Base-by-base conservation (phyloP, 2,888 invertebrate genomes). In the Harmothoe impar region DNA sequence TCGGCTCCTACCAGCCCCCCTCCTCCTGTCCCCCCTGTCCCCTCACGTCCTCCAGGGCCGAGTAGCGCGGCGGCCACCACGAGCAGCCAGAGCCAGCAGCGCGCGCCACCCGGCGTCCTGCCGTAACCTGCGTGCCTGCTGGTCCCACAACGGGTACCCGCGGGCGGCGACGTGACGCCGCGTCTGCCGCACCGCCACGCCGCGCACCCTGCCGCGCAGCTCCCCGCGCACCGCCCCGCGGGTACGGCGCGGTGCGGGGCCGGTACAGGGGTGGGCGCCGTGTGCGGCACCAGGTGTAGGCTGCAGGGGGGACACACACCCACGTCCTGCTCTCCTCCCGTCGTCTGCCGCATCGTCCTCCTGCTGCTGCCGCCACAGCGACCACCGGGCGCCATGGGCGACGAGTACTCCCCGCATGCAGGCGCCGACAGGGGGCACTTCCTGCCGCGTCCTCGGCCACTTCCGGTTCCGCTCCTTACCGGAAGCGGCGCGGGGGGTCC, bases 351-450 rank as follows among this genome's bases (percentile, higher is more conserved):
- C 43, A 43, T 43, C n/a, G n/a, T n/a, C n/a, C n/a, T n/a, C 1
- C 62, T 25, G 62, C n/a, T 3, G n/a, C 1, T 23, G 62, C 62
- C 25, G 72, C 72, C 72, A 81, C 81, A 33, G 81, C 81, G 43
- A 43, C 81, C 25, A 29, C 77, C 33, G 43, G 81, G 81, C 81
- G 81, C 81, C 81, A 81, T 81, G 81, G 12, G 35, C 35, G 81
- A 10, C 17, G 35, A 20, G 15, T 33, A n/a, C 81, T 33, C 81
- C 35, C 31, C 35, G 81, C 81, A 81, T 81, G 81, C 81, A 81
- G 33, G 1, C 81, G 81, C 31, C 81, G 77, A 77, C 25, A 15
- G 29, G 29, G 77, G n/a, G 29, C 77, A 29, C 77, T 77, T 77
- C 77, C 77, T n/a, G 29, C 62, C 77, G 25, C 15, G 29, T 25